These are phyloP conservation scores for Amazona guildingii DNA, from an alignment of 2,113 vertebrate species.

Conservation along the genomic window DNA sequence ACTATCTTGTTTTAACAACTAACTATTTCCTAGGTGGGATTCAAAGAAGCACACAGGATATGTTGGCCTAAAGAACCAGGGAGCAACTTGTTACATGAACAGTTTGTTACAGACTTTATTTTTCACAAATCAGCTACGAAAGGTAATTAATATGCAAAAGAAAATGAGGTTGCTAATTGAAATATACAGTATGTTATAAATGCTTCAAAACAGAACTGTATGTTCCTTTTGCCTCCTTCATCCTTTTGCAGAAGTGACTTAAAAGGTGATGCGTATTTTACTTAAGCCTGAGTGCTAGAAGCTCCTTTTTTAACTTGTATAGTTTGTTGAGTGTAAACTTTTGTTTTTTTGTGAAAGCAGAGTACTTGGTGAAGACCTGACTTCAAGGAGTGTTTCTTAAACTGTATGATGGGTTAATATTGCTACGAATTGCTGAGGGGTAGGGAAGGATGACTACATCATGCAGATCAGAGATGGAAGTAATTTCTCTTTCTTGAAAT, in stretches of 20 bases:
- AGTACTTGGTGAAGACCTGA: not conserved
- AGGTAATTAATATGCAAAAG: slow-evolving; percentile 76
- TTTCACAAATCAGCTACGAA: slow-evolving; percentile 97
- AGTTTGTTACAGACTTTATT: slow-evolving; percentile 98
- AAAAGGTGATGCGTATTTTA: accelerated
- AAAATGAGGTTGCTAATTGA: not conserved
- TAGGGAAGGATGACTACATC: not conserved
- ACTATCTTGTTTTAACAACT: not conserved
- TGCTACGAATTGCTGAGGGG: not conserved
- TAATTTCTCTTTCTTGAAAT: not conserved
- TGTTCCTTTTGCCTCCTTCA: not conserved
- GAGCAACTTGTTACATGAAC: slow-evolving; percentile 99
- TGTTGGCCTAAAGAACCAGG: slow-evolving; percentile 98
- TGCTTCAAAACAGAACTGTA: not conserved
- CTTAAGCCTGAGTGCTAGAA: not conserved
- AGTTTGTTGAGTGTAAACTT: not conserved
- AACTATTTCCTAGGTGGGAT: slow-evolving; percentile 86
- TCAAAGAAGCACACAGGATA: slow-evolving; percentile 99
- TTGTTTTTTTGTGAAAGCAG: not conserved
- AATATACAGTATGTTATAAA: not conserved
- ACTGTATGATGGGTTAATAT: not conserved
- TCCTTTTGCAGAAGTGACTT: not conserved
- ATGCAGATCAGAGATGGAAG: not conserved
- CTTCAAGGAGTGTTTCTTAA: not conserved
- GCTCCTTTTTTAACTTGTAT: not conserved